Percentiles rank a stretch among this genome's conserved stretches.
phyloP scores from a whole-genome alignment of 1,140 invertebrate genomes.

The Diorhabda sublineata region DNA sequence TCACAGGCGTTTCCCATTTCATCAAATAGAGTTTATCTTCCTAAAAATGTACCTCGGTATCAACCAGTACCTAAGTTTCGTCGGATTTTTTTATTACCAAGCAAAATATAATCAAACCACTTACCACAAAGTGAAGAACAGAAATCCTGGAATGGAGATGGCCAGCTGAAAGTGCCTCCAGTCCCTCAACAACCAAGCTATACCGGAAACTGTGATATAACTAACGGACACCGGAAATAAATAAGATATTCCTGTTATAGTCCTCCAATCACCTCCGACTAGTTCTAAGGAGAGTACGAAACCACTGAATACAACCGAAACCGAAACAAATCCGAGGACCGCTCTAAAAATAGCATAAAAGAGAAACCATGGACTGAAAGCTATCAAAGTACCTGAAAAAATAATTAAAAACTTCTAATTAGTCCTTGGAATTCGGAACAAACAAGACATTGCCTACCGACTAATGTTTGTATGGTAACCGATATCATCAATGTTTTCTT shows the following conservation, averaged over 20 bases:
- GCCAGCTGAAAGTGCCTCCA: conserved; percentile 71
- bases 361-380: conserved; percentile 61
- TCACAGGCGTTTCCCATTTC: too few relatives aligned
- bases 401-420: background rate
- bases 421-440: background rate
- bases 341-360: conserved; percentile 60
- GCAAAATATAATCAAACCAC: conserved; percentile 6
- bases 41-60: too few relatives aligned
- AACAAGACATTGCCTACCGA: conserved; percentile 46
- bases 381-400: conserved; percentile 54
- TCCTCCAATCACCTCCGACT: conserved; percentile 70
- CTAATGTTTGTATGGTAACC: conserved; percentile 62
- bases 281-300: conserved; percentile 68
- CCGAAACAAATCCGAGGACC: conserved; percentile 63
- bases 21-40: too few relatives aligned
- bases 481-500: conserved; percentile 69
- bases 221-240: conserved; percentile 67
- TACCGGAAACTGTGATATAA: conserved; percentile 66
- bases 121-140: conserved; percentile 64
- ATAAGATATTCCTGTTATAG: conserved; percentile 68
- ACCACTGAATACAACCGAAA: conserved; percentile 68
- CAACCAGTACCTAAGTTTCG: too few relatives aligned
- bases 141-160: conserved; percentile 63
- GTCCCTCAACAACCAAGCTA: conserved; percentile 66
- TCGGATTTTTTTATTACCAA: too few relatives aligned